A percentile compares a stretch with the other conserved stretches of the same genome.
Evolutionary conservation across 2,113 vertebrate genomes (phyloP).

Genomic region (Mystacornis crossleyi): DNA sequence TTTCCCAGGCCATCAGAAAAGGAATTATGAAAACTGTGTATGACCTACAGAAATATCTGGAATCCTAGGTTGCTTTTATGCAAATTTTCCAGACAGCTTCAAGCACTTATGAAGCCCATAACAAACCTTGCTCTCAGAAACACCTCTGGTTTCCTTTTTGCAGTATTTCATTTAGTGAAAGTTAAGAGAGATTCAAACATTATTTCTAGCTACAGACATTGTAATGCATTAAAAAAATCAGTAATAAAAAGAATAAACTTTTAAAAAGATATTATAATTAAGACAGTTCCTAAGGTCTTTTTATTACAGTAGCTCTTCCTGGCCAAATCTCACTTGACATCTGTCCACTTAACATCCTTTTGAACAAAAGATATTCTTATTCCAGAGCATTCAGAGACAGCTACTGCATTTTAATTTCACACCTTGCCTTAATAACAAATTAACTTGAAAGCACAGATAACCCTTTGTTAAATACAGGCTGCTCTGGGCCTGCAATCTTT

Average conservation of each 20-base stretch:
- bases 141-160: neutral
- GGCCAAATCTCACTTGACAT: neutral
- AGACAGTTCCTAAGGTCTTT: neutral
- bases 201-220: neutral
- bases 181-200: neutral
- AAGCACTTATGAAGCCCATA: neutral
- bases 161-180: neutral
- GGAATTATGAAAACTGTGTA: neutral
- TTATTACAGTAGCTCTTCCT: neutral
- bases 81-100: neutral
- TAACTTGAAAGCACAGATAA: neutral
- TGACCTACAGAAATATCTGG: neutral
- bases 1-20: neutral
- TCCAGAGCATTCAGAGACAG: neutral
- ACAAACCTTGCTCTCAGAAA: neutral
- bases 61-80: neutral
- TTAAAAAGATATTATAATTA: neutral
- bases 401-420: neutral
- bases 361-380: neutral
- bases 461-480: neutral
- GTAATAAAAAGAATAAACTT: neutral
- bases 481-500: neutral
- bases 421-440: neutral
- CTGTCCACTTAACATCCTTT: neutral
- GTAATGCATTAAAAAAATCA: neutral